These are phyloP conservation scores for Malurus splendens DNA, from an alignment of 2,797 vertebrate species.

Conservation along the genomic window DNA sequence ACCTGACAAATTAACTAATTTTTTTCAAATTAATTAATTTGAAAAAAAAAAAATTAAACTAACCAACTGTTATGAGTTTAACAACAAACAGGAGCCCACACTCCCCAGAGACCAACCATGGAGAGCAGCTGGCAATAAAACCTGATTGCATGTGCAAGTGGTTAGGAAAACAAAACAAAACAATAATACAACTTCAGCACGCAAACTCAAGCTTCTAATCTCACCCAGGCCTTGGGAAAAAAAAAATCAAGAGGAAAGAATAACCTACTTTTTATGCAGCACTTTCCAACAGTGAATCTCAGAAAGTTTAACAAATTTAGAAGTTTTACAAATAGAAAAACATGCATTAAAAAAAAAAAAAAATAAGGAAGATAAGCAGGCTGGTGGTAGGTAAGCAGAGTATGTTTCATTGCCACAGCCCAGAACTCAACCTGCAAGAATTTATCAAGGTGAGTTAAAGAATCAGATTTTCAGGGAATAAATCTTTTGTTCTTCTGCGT, in stretches of 20 bases:
- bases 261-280: background rate
- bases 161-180: slow-evolving; percentile 40
- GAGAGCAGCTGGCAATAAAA: slow-evolving; percentile 28
- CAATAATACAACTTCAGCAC: background rate
- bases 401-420: background rate
- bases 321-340: background rate
- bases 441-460: background rate
- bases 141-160: slow-evolving; percentile 21
- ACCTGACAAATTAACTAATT: background rate
- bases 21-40: background rate
- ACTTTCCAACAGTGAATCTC: background rate
- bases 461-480: background rate
- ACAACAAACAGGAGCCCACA: background rate
- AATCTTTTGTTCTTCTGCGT: background rate
- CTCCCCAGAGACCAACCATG: slow-evolving; percentile 9
- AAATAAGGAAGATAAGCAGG: background rate
- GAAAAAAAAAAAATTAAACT: slow-evolving; percentile 1
- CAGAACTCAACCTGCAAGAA: background rate
- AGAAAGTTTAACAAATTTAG: background rate
- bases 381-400: background rate
- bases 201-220: background rate
- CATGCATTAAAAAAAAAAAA: background rate
- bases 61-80: background rate
- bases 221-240: background rate
- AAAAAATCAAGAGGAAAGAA: background rate